Percentiles rank a stretch among this genome's conserved stretches.
These are phyloP conservation scores for Tonatia bakeri DNA, from an alignment of 2,113 vertebrate genomes.

Conservation along the genomic window DNA sequence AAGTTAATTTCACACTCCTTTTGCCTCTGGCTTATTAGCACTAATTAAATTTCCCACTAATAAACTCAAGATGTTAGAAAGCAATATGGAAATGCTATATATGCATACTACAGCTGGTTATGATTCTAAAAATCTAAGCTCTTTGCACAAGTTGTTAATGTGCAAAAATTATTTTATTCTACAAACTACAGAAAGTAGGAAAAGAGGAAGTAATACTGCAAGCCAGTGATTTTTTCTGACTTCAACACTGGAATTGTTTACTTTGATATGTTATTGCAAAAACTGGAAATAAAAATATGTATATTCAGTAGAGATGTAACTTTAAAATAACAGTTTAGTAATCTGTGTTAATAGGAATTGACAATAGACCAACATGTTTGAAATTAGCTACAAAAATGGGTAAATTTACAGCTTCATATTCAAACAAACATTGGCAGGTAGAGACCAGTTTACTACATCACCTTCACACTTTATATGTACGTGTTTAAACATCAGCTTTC, in stretches of 20 bases:
- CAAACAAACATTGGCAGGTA: not conserved
- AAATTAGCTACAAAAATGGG: not conserved
- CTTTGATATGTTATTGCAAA: constrained; percentile 19
- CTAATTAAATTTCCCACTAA: constrained; percentile 72
- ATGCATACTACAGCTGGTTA: constrained; percentile 30
- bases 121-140: constrained; percentile 17
- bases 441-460: not conserved
- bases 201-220: not conserved
- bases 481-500: not conserved
- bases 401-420: not conserved
- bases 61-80: constrained; percentile 64
- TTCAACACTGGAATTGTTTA: not conserved
- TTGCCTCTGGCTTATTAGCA: constrained; percentile 72
- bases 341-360: not conserved
- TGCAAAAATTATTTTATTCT: not conserved
- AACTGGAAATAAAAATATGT: constrained; percentile 1
- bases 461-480: not conserved
- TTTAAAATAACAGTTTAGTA: constrained; percentile 5
- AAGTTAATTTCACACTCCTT: constrained; percentile 70
- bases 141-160: constrained; percentile 28
- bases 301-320: not conserved
- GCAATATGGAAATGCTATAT: constrained; percentile 64
- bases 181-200: not conserved
- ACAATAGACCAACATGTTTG: not conserved
- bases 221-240: not conserved